A percentile compares a stretch with the other conserved stretches of the same genome.
Conservation (phyloP, 1,140 invertebrate species). For the Brachionus rubens region DNA sequence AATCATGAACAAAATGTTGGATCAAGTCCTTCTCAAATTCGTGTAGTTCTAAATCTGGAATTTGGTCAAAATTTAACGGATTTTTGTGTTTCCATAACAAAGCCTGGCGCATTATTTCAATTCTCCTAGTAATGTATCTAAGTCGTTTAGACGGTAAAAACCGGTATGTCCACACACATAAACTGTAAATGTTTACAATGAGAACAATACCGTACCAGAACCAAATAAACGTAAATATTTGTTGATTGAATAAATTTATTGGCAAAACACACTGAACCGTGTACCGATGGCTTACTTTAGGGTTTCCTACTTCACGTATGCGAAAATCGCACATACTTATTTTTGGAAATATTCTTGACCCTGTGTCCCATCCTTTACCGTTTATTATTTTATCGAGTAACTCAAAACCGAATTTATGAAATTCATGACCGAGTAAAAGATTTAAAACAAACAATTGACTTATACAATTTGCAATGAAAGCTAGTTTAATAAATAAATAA, state of each 20-base stretch:
- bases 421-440: constrained; percentile 62
- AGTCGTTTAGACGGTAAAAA: constrained; percentile 45
- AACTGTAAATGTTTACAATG: constrained; percentile 56
- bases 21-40: constrained; percentile 54
- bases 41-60: neutral
- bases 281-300: constrained; percentile 49
- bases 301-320: constrained; percentile 43
- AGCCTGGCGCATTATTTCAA: constrained; percentile 41
- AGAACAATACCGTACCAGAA: constrained; percentile 59
- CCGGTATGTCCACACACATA: constrained; percentile 48
- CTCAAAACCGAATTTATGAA: constrained; percentile 46
- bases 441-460: constrained; percentile 63
- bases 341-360: constrained; percentile 41
- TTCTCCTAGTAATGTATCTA: constrained; percentile 35
- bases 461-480: constrained; percentile 62
- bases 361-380: constrained; percentile 46
- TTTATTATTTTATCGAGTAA: constrained; percentile 32
- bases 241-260: constrained; percentile 60
- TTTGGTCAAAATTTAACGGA: constrained; percentile 27
- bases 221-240: constrained; percentile 58
- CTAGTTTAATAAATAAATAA: constrained; percentile 62
- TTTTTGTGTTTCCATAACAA: constrained; percentile 10
- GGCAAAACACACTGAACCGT: constrained; percentile 59
- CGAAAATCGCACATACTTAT: constrained; percentile 47
- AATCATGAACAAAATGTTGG: constrained; percentile 62